Evolutionary conservation across 2,797 vertebrate species (phyloP).

Genomic region (Pangasius mekongensis): DNA sequence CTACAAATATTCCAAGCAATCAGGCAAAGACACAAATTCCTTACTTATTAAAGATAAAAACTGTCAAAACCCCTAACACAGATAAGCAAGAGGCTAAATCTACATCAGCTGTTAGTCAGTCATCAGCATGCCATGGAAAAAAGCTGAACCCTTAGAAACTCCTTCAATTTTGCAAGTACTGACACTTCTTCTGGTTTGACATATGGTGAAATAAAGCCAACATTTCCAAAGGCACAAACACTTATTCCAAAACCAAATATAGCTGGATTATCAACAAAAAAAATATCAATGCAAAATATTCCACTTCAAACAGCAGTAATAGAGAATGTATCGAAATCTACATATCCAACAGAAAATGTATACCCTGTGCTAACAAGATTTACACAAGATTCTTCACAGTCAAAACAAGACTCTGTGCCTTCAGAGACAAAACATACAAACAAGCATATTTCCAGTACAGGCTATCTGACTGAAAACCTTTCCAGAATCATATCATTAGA

Average conservation of each 20-base stretch:
- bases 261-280: background rate
- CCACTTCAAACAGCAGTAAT: background rate
- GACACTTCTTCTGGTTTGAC: background rate
- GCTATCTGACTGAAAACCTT: background rate
- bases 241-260: background rate
- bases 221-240: background rate
- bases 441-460: background rate
- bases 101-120: background rate
- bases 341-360: background rate
- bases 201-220: background rate
- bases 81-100: background rate
- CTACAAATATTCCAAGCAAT: background rate
- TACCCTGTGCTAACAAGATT: background rate
- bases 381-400: background rate
- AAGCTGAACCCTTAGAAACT: background rate
- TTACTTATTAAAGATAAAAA: background rate
- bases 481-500: background rate
- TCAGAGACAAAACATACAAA: background rate
- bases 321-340: background rate
- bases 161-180: background rate
- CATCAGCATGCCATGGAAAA: background rate
- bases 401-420: background rate
- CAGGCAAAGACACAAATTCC: background rate
- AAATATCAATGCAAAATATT: background rate
- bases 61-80: background rate